Percentiles rank a stretch among this genome's conserved stretches.
phyloP scores from a whole-genome alignment of 2,888 invertebrate species.

The Epinotia nisella region DNA sequence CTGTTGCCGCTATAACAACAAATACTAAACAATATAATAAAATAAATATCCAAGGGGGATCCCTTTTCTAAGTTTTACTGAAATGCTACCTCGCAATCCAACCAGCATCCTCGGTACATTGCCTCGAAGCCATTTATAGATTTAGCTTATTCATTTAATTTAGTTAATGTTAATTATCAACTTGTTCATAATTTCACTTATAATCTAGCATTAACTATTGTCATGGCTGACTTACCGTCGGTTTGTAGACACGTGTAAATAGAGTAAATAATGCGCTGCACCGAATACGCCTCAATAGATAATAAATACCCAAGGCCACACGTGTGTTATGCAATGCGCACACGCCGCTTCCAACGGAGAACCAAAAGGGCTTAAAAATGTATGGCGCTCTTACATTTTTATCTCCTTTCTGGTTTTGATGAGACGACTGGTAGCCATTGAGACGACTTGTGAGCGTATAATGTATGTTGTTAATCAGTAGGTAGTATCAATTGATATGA shows the following conservation, averaged over 20 bases:
- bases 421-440: too few species aligned
- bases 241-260: slow-evolving; percentile 12
- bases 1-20: too few species aligned
- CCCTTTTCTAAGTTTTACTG: too few species aligned
- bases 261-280: slow-evolving; percentile 22
- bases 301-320: slow-evolving; percentile 21
- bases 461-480: background rate
- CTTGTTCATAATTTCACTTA: too few species aligned
- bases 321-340: slow-evolving; percentile 31
- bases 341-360: background rate
- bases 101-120: too few species aligned
- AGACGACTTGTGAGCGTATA: slow-evolving; percentile 7
- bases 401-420: background rate
- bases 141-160: too few species aligned
- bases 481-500: background rate
- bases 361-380: background rate
- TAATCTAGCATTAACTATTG: background rate
- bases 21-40: too few species aligned
- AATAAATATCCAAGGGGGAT: too few species aligned
- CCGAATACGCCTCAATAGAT: slow-evolving; percentile 1
- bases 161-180: too few species aligned
- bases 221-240: background rate
- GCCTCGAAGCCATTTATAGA: too few species aligned
- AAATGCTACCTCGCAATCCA: too few species aligned
- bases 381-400: background rate